Evolutionary conservation across 2,797 vertebrate genomes (phyloP).

Genomic region (Hemitrygon akajei): DNA sequence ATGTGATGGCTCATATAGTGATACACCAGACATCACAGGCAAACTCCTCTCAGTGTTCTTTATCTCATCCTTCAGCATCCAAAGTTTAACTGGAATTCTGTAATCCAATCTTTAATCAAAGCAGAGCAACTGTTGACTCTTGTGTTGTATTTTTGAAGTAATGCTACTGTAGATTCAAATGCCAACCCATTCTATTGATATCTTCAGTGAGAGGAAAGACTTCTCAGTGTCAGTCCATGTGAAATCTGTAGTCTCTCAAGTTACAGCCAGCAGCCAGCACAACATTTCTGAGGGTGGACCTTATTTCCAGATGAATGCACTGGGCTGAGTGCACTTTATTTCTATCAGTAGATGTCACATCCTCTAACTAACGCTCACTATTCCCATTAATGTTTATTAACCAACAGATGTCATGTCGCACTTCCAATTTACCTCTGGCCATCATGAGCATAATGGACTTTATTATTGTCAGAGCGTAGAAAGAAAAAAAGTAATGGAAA

Average conservation of each 20-base stretch:
- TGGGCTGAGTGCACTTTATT: neutral
- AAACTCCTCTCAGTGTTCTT: too few species aligned
- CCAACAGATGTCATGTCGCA: neutral
- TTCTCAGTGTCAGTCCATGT: neutral
- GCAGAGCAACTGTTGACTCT: neutral
- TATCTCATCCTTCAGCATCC: neutral
- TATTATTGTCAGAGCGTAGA: neutral
- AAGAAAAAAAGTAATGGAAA: too few species aligned
- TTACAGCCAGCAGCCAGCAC: neutral
- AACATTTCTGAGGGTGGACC: neutral
- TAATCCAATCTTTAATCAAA: neutral
- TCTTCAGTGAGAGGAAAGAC: neutral
- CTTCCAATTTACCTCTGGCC: neutral
- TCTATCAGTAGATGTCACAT: neutral
- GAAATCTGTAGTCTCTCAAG: neutral
- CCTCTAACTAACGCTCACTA: neutral
- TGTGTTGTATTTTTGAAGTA: neutral
- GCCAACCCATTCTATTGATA: neutral
- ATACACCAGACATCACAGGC: neutral
- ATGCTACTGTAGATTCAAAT: neutral
- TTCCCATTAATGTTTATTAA: neutral
- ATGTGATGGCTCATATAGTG: neutral
- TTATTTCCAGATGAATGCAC: neutral
- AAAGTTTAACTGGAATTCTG: neutral
- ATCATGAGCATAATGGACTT: neutral